phyloP scores from a whole-genome alignment of 2,797 vertebrate species.

The Graptemys geographica region DNA sequence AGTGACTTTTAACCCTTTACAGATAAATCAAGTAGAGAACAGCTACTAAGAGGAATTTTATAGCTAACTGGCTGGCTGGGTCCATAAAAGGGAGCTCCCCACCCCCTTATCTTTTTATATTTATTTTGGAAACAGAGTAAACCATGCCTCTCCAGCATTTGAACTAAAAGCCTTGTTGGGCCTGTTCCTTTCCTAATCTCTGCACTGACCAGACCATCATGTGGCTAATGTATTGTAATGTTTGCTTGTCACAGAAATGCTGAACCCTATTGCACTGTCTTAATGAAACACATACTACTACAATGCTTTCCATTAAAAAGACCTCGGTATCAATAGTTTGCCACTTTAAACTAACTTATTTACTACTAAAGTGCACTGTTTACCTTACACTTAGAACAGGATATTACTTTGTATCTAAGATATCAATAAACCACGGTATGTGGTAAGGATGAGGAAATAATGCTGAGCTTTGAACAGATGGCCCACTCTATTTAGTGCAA shows the following conservation, averaged over 20 bases:
- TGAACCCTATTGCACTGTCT: accelerated
- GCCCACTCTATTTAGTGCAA: background rate
- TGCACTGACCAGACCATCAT: background rate
- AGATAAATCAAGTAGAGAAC: too few relatives aligned
- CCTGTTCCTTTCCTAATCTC: background rate
- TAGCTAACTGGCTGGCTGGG: too few relatives aligned
- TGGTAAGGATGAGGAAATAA: background rate
- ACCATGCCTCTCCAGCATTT: background rate
- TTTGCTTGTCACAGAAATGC: background rate
- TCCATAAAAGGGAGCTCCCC: too few relatives aligned
- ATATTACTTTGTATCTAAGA: background rate
- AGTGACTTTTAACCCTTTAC: too few relatives aligned
- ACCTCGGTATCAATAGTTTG: accelerated
- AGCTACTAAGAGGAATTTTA: too few relatives aligned
- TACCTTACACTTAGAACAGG: background rate
- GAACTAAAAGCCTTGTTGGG: background rate
- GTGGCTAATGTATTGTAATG: background rate
- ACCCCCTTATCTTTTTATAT: background rate
- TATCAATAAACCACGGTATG: accelerated
- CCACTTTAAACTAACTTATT: background rate
- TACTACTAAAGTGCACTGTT: background rate
- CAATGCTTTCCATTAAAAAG: background rate
- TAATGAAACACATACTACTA: background rate
- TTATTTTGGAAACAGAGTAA: background rate
- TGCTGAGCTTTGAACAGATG: background rate